Percentiles rank a stretch among this genome's conserved stretches.
phyloP scores from a whole-genome alignment of 2,113 vertebrate species.

The Acanthisitta chloris region DNA sequence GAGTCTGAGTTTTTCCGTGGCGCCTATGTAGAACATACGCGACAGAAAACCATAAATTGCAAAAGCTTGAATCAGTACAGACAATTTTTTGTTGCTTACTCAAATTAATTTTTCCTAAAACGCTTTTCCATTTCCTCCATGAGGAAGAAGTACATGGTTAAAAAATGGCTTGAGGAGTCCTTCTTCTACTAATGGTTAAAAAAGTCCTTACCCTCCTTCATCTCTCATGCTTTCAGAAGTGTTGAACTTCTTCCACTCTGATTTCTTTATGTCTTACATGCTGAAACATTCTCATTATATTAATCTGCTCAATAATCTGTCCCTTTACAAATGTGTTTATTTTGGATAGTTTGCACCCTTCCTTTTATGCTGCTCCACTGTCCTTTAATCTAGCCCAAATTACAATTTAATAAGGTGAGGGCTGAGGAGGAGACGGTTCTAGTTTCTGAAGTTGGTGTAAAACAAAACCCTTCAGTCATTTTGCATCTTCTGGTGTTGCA shows the following conservation, averaged over 20 bases:
- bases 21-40: not conserved
- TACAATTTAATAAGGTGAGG: constrained; percentile 18
- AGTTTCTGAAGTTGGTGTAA: constrained; percentile 1
- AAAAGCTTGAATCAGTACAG: not conserved
- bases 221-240: not conserved
- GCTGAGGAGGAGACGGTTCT: not conserved
- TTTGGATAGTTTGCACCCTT: constrained; percentile 11
- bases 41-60: not conserved
- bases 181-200: not conserved
- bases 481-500: not conserved
- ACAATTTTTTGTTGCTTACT: not conserved
- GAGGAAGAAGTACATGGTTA: not conserved
- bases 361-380: constrained; percentile 8
- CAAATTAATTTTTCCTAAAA: not conserved
- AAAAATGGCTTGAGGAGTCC: not conserved
- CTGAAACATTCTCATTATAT: not conserved
- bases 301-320: not conserved
- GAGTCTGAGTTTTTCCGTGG: not conserved
- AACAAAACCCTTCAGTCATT: not conserved
- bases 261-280: not conserved
- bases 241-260: not conserved
- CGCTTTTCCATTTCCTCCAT: not conserved
- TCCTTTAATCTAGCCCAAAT: constrained; percentile 45
- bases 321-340: constrained; percentile 14
- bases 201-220: not conserved